These are phyloP conservation scores for Plestiodon gilberti DNA, from an alignment of 2,113 vertebrate species.

Conservation along the genomic window DNA sequence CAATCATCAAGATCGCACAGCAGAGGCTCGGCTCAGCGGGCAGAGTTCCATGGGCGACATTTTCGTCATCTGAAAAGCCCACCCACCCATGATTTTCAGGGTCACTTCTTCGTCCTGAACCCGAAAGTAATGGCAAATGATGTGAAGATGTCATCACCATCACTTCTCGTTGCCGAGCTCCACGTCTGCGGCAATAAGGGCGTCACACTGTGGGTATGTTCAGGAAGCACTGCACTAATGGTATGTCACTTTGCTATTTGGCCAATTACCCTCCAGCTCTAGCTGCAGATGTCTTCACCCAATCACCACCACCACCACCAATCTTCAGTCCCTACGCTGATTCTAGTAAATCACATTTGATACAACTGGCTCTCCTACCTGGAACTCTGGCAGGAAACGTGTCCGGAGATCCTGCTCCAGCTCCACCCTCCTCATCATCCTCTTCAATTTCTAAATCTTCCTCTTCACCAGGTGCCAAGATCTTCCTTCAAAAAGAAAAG, in stretches of 20 bases:
- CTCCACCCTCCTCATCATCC: slow-evolving; percentile 90
- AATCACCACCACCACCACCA: not conserved
- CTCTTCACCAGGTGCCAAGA: slow-evolving; percentile 96
- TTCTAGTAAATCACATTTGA: not conserved
- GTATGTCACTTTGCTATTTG: not conserved
- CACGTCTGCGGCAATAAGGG: too few relatives aligned
- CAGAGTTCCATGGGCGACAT: too few relatives aligned
- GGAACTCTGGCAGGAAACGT: slow-evolving; percentile 87
- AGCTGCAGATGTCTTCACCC: not conserved
- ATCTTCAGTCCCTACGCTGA: not conserved
- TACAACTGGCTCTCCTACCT: slow-evolving; percentile 74
- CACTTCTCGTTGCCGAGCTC: too few relatives aligned
- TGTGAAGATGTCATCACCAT: too few relatives aligned
- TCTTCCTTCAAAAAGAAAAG: slow-evolving; percentile 80
- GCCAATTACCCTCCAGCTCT: not conserved
- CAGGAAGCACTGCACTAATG: not conserved
- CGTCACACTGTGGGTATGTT: too few relatives aligned
- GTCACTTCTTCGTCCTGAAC: too few relatives aligned
- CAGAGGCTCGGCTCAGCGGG: too few relatives aligned
- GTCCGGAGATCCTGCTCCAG: slow-evolving; percentile 86
- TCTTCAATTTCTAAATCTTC: slow-evolving; percentile 96
- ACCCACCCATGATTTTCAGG: too few relatives aligned
- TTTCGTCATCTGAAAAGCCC: too few relatives aligned
- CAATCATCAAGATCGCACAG: too few relatives aligned
- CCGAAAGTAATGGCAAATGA: too few relatives aligned